Evolutionary conservation across 2,113 vertebrate species (phyloP), one percentile per base, ranked within the genome.

Genomic region (Amia ocellicauda): DNA sequence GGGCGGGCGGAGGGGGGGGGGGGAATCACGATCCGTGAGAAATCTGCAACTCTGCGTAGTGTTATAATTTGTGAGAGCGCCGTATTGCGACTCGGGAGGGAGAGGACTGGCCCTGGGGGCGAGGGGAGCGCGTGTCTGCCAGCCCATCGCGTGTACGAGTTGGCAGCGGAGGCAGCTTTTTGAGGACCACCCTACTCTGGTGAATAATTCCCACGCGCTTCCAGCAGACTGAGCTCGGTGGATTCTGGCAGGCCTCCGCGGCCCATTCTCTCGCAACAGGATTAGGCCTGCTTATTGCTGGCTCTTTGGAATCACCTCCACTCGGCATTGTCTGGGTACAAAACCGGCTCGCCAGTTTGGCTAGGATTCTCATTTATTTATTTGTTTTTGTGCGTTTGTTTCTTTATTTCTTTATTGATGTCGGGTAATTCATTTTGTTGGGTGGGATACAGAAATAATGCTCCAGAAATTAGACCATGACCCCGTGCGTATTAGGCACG

Each of bases 231-330:
- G 62, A 69, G 79, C 77, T 75, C 78, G 60, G 24, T 29, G 74
- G 75, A 69, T 71, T 64, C 78, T 90, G 88, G 86, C 85, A 85
- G 68, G 69, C 74, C 73, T 88, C 82, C 83, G 78, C 64, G 47
- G 73, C 82, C 80, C 84, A 84, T 88, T 87, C 86, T 85, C 81
- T 84, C 64, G 74, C 75, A 78, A 79, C 77, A 76, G 79, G 79
- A 81, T 81, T 81, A 81, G 72, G 67, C 63, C 63, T 76, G 77
- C 74, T 78, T 79, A 73, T 73, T 67, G 60, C 71, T 66, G 72
- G 68, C 75, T 78, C 77, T 78, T 54, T 52, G 69, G 74, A 73
- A 81, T 79, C 75, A 79, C 80, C 77, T 78, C 66, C 66, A 70
- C 74, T 63, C 55, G 9, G 76, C 69, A 86, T 85, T 87, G 78